A percentile compares a stretch with the other conserved stretches of the same genome.
These are phyloP conservation scores for Brevimyrus niger DNA, from an alignment of 2,113 vertebrate species.

Conservation along the genomic window DNA sequence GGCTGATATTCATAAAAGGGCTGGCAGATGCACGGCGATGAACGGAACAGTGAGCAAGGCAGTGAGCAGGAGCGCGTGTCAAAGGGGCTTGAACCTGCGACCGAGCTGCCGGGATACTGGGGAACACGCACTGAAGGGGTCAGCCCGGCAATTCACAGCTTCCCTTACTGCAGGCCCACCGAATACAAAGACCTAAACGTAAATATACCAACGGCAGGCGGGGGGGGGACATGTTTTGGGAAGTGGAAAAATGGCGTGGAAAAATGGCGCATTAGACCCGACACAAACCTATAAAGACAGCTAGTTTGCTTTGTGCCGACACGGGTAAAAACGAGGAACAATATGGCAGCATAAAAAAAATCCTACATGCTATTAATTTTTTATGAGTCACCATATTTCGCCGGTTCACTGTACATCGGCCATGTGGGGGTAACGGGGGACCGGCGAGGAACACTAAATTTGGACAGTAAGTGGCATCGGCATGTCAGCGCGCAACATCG, in stretches of 20 bases:
- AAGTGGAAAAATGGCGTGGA: slow-evolving; percentile 16
- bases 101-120: not conserved
- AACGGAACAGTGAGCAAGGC: not conserved
- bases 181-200: not conserved
- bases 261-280: slow-evolving; percentile 31
- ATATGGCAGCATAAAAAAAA: slow-evolving; percentile 52
- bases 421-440: slow-evolving; percentile 13
- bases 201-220: not conserved
- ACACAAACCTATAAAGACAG: slow-evolving; percentile 46
- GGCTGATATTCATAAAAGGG: slow-evolving; percentile 44
- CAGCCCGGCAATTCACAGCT: not conserved
- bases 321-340: slow-evolving; percentile 58
- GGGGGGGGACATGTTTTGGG: not conserved
- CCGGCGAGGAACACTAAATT: slow-evolving; percentile 49
- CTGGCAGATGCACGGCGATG: slow-evolving; percentile 26
- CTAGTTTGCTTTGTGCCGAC: slow-evolving; percentile 55
- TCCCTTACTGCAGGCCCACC: not conserved
- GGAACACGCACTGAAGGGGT: not conserved
- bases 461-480: slow-evolving; percentile 51
- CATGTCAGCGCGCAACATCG: slow-evolving; percentile 65
- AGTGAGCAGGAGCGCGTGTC: not conserved
- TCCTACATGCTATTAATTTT: slow-evolving; percentile 67
- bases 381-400: slow-evolving; percentile 59
- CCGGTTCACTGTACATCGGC: slow-evolving; percentile 44
- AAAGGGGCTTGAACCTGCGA: not conserved